A percentile compares a stretch with the other conserved stretches of the same genome.
Evolutionary conservation across 1,140 invertebrate genomes (phyloP).

Genomic region (Gryllus bimaculatus): DNA sequence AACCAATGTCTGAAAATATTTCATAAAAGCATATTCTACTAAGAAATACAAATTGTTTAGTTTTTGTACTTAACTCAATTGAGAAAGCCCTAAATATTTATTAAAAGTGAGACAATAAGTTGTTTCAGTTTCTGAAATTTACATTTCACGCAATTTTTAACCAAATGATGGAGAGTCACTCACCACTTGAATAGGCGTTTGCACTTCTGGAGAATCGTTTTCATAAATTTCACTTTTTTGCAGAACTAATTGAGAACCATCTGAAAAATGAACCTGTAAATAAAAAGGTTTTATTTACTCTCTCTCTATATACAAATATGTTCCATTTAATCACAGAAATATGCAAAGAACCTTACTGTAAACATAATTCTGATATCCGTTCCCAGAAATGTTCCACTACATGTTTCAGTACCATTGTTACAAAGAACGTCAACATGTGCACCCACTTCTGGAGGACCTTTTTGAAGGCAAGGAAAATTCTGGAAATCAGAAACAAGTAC

Average conservation of each 20-base stretch:
- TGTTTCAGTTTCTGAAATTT: too few relatives aligned
- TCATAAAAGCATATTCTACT: too few relatives aligned
- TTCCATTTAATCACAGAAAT: too few relatives aligned
- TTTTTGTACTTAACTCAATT: too few relatives aligned
- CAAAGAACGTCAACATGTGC: conserved; percentile 44
- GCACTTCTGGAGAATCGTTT: neutral
- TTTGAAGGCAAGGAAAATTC: conserved; percentile 19
- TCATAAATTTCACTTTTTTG: neutral
- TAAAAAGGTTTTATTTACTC: neutral
- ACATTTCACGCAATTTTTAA: too few relatives aligned
- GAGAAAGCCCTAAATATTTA: too few relatives aligned
- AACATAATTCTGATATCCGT: conserved; percentile 42
- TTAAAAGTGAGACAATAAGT: too few relatives aligned
- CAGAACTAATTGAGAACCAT: neutral
- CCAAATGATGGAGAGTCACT: too few relatives aligned
- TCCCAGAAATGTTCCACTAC: conserved; percentile 48
- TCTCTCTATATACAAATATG: too few relatives aligned
- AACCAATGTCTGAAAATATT: too few relatives aligned
- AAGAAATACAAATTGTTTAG: too few relatives aligned
- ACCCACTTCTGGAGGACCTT: conserved; percentile 36
- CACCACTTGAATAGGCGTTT: too few relatives aligned
- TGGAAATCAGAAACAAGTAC: conserved; percentile 9
- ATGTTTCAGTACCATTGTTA: conserved; percentile 45
- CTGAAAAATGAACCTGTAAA: neutral
- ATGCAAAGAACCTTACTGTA: conserved; percentile 36